Conservation (phyloP, 2,888 invertebrate species). For the Tetramorium bicarinatum region DNA sequence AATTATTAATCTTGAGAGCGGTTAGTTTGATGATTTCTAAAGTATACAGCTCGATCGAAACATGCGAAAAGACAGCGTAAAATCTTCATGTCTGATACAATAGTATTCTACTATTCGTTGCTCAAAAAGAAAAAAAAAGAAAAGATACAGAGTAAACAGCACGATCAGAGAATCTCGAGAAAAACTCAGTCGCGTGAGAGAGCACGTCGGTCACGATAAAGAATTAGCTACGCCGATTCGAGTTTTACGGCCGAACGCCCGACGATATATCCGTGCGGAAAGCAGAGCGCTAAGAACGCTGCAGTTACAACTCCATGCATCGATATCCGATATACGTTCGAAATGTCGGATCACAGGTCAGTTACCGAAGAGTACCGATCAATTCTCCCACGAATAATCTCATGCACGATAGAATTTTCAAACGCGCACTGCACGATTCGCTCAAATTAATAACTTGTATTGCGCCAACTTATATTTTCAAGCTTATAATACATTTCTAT, state of each 20-base stretch:
- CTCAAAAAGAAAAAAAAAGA: not conserved
- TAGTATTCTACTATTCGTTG: not conserved
- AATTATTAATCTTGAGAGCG: not conserved
- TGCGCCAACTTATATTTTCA: not conserved
- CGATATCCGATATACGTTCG: conserved; percentile 46
- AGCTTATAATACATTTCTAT: not conserved
- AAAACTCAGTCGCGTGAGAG: conserved; percentile 36
- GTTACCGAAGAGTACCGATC: conserved; percentile 46
- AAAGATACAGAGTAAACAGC: not conserved
- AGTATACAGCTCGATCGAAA: not conserved
- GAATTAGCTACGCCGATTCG: conserved; percentile 53
- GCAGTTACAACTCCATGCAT: conserved; percentile 47
- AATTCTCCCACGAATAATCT: conserved; percentile 32
- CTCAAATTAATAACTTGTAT: not conserved
- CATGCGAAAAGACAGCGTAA: not conserved
- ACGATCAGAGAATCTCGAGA: conserved; percentile 36
- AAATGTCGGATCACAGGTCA: conserved; percentile 47
- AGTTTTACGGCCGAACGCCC: conserved; percentile 54
- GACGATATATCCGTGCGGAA: conserved; percentile 41
- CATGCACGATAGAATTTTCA: conserved; percentile 37
- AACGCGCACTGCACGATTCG: conserved; percentile 16
- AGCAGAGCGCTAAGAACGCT: conserved; percentile 41
- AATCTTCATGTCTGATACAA: not conserved
- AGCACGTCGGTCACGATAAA: conserved; percentile 45
- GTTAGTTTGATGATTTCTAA: not conserved